phyloP scores from a whole-genome alignment of 2,797 vertebrate species.

The Bovichtus diacanthus region DNA sequence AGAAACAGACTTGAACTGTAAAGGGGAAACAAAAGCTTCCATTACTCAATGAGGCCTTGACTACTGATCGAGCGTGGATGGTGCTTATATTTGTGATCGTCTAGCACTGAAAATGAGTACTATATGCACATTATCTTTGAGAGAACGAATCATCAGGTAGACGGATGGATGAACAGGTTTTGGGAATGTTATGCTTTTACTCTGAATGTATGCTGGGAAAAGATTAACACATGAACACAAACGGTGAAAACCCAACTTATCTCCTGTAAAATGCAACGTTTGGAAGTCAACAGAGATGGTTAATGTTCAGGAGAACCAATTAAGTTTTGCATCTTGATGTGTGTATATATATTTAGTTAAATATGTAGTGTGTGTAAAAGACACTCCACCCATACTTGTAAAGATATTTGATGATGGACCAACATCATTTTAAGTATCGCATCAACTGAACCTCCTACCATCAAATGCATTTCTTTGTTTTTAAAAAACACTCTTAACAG shows the following conservation, averaged over 20 bases:
- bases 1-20: conserved; percentile 1
- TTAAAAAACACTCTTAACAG: neutral
- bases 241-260: neutral
- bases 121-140: neutral
- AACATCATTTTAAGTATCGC: neutral
- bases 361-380: neutral
- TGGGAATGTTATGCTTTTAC: neutral
- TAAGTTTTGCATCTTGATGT: neutral
- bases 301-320: conserved; percentile 7
- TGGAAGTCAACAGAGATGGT: neutral
- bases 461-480: neutral
- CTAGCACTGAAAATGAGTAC: neutral
- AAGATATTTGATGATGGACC: conserved; percentile 44
- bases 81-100: neutral
- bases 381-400: conserved; percentile 45
- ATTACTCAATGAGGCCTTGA: neutral
- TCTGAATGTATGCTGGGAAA: neutral
- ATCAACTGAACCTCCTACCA: neutral
- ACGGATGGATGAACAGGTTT: neutral
- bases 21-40: conserved; percentile 16
- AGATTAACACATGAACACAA: neutral
- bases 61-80: neutral
- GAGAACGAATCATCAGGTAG: neutral
- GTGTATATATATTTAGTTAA: conserved; percentile 1
- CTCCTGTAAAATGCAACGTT: neutral